Conservation (phyloP, 2,113 vertebrate genomes). For the Ornithorhynchus anatinus region DNA sequence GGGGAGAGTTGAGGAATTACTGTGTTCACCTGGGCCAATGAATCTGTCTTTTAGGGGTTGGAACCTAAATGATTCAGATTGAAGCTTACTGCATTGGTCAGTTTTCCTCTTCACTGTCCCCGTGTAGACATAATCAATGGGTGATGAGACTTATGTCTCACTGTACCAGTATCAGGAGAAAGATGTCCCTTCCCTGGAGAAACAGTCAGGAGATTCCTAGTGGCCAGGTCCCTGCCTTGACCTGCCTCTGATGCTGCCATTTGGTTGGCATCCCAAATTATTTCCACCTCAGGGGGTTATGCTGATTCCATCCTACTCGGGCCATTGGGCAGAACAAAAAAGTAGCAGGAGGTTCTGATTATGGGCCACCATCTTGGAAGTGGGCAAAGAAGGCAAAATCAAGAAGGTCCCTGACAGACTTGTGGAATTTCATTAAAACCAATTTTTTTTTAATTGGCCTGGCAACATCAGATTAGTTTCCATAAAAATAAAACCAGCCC, state of each 20-base stretch:
- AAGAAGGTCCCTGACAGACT: constrained; percentile 33
- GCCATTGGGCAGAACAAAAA: constrained; percentile 21
- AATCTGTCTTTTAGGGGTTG: too few relatives aligned
- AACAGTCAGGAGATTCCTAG: too few relatives aligned
- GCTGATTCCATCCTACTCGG: constrained; percentile 25
- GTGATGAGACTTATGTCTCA: too few relatives aligned
- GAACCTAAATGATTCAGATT: too few relatives aligned
- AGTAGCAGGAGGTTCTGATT: constrained; percentile 19
- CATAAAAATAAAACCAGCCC: constrained; percentile 33
- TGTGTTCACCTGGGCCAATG: too few relatives aligned
- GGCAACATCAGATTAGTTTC: constrained; percentile 42
- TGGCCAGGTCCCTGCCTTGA: too few relatives aligned
- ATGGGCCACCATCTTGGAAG: constrained; percentile 13
- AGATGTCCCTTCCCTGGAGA: too few relatives aligned
- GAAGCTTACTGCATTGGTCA: too few relatives aligned
- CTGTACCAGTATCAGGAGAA: too few relatives aligned
- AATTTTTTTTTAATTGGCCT: constrained; percentile 49
- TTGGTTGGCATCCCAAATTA: constrained; percentile 31
- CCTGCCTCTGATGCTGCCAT: constrained; percentile 1
- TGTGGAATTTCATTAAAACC: constrained; percentile 40
- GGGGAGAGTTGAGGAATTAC: too few relatives aligned
- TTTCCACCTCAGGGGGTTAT: constrained; percentile 2
- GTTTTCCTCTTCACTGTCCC: too few relatives aligned
- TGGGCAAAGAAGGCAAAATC: constrained; percentile 10
- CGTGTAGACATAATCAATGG: too few relatives aligned